A percentile compares a stretch with the other conserved stretches of the same genome.
Evolutionary conservation across 2,113 vertebrate genomes (phyloP).

Genomic region (Phylloscopus trochilus): DNA sequence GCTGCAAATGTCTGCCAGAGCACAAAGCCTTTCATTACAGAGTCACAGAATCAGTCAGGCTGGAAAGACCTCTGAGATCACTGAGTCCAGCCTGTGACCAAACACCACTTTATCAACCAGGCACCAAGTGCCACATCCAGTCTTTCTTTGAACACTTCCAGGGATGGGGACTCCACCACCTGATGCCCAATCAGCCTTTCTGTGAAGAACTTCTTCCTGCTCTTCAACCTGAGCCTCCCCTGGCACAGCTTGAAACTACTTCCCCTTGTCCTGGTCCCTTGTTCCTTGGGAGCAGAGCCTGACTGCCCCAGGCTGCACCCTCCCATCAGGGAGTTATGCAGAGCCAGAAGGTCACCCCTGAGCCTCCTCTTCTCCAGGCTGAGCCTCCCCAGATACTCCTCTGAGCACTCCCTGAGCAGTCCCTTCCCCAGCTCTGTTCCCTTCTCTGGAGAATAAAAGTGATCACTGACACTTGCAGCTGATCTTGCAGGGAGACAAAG

Average conservation of each 20-base stretch:
- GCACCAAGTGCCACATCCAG: not conserved
- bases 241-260: not conserved
- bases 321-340: not conserved
- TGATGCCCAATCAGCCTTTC: not conserved
- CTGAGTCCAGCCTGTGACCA: not conserved
- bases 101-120: not conserved
- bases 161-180: not conserved
- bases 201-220: not conserved
- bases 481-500: not conserved
- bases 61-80: not conserved
- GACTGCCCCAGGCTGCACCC: not conserved
- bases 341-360: not conserved
- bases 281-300: not conserved
- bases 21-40: not conserved
- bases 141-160: not conserved
- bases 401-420: not conserved
- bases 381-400: not conserved
- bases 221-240: not conserved
- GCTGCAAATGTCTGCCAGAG: not conserved
- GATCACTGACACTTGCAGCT: not conserved
- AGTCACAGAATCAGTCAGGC: not conserved
- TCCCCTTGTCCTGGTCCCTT: not conserved
- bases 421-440: not conserved
- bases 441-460: not conserved
- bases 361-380: not conserved